Evolutionary conservation across 2,888 invertebrate genomes (phyloP), one percentile per base, ranked within the genome.

Genomic region (Dendrolimus houi): DNA sequence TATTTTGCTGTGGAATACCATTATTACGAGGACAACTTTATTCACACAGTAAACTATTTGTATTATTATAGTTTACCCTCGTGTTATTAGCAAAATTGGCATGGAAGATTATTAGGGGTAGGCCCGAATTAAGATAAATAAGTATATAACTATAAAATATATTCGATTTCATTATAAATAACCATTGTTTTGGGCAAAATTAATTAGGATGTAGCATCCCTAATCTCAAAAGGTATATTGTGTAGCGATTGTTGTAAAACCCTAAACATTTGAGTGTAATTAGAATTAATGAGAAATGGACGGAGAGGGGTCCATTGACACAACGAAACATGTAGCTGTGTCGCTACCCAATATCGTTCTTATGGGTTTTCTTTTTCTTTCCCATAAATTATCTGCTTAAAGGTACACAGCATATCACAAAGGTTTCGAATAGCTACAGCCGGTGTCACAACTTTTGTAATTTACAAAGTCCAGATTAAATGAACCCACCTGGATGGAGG

Each of bases 211-310:
- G 66, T 70, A 70, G 59, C 70, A 67, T 64, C 63, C 62, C 63
- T 62, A 61, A 65, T 67, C 67, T 71, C 69, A 74, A 72, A 72
- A 70, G 71, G 70, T 68, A 69, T 71, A 72, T 67, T 68, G 67
- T 71, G 62, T 64, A 69, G 69, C 68, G 70, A 68, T 72, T 69
- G 62, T 70, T 69, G 70, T 72, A 73, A 78, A 81, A 77, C 75
- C 72, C 71, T 68, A 72, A 79, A 77, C 71, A 76, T 77, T 81
- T 77, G 75, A 70, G 71, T 68, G 73, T 82, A 81, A 84, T 85
- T 83, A 81, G 73, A 79, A 81, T 81, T 83, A 83, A 84, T 78
- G 81, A 85, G 80, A 80, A 83, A 77, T 76, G 75, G 74, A 73
- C 80, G 74, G 29, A 29, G 74, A 76, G 74, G 71, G 75, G 73